phyloP scores from a whole-genome alignment of 2,113 vertebrate genomes.

The Anguilla rostrata region DNA sequence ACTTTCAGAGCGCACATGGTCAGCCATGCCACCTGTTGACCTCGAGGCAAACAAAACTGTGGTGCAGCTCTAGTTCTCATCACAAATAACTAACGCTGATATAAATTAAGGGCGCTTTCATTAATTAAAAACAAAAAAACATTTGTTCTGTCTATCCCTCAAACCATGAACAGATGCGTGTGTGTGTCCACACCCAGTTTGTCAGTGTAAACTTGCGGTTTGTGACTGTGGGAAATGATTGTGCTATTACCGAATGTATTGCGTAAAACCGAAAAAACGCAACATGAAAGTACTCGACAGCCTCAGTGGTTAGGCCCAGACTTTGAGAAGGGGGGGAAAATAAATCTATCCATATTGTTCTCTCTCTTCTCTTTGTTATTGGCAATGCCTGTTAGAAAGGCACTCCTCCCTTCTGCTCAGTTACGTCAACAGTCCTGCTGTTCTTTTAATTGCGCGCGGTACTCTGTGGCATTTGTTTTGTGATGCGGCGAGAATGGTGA shows the following conservation, averaged over 20 bases:
- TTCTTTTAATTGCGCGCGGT: no score
- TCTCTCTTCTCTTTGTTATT: background rate
- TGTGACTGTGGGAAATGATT: background rate
- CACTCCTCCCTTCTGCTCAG: no score
- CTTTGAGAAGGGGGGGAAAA: background rate
- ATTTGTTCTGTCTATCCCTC: background rate
- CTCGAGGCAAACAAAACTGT: background rate
- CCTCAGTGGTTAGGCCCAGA: background rate
- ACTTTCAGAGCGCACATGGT: background rate
- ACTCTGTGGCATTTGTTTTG: background rate
- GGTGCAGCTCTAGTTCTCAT: background rate
- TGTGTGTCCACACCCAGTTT: constrained; percentile 12
- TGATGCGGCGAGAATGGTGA: background rate
- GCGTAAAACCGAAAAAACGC: background rate
- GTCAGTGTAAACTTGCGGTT: background rate
- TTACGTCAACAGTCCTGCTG: no score
- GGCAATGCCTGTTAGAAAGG: background rate
- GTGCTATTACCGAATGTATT: background rate
- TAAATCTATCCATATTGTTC: background rate
- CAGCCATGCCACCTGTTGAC: background rate
- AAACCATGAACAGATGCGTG: constrained; percentile 12
- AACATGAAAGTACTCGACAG: background rate
- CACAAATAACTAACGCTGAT: background rate
- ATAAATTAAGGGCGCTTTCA: background rate
- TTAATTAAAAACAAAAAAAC: background rate